A percentile compares a stretch with the other conserved stretches of the same genome.
phyloP scores from a whole-genome alignment of 2,888 invertebrate genomes.

The Rhopalosiphum nymphaeae region DNA sequence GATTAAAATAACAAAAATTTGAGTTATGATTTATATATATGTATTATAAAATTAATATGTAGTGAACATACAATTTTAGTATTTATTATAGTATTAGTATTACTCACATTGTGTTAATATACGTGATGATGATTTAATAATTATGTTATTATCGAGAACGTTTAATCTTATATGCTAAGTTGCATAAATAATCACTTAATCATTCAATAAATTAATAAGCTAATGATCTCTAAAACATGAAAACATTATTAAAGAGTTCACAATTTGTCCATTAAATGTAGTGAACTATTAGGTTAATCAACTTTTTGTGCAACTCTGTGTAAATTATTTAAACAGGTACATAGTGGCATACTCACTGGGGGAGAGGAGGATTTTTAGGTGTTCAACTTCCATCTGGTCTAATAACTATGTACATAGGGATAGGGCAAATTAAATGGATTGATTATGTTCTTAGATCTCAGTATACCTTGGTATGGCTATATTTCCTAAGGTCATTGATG shows the following conservation, averaged over 20 bases:
- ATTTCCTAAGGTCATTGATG: too few species aligned
- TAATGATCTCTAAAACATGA: neutral
- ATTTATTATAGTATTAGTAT: neutral
- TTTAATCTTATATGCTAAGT: neutral
- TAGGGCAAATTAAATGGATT: too few species aligned
- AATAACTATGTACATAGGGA: too few species aligned
- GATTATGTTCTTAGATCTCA: too few species aligned
- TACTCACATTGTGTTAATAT: neutral
- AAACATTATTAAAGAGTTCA: neutral
- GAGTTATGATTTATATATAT: neutral
- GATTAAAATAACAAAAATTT: neutral
- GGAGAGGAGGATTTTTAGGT: too few species aligned
- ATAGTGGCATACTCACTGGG: too few species aligned
- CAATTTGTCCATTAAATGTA: neutral
- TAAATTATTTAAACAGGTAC: neutral
- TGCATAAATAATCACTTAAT: neutral
- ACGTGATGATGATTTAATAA: neutral
- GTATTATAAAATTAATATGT: neutral
- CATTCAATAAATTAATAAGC: neutral
- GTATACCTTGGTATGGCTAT: too few species aligned
- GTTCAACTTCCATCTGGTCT: too few species aligned
- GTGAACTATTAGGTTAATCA: neutral
- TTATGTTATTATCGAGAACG: neutral
- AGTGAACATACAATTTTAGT: neutral
- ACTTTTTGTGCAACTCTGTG: neutral